Conservation (phyloP, 2,888 invertebrate species). For the Cataglyphis rosenhaueri region DNA sequence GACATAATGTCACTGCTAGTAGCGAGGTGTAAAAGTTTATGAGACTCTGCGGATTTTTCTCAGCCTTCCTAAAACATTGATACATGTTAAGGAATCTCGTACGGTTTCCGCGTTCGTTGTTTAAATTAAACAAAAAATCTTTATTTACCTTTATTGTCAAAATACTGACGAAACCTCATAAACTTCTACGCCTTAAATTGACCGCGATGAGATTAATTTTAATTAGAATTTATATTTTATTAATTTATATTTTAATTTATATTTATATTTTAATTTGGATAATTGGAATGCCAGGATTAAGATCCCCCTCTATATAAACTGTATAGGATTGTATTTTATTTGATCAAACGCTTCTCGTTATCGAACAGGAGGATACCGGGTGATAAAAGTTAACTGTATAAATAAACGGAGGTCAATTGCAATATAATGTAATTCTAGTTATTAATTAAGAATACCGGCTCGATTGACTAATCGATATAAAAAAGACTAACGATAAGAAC, state of each 20-base stretch:
- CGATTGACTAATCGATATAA: conserved; percentile 22
- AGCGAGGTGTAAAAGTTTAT: neutral
- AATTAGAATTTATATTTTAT: conserved; percentile 13
- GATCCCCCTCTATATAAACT: neutral
- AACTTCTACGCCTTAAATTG: neutral
- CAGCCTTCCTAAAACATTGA: neutral
- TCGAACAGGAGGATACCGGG: conserved; percentile 7
- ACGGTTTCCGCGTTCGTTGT: neutral
- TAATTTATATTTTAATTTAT: no score
- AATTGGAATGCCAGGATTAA: neutral
- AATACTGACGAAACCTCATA: neutral
- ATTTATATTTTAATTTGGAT: neutral
- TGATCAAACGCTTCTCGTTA: neutral
- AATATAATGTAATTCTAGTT: conserved; percentile 70
- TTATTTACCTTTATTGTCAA: neutral
- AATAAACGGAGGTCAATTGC: conserved; percentile 74
- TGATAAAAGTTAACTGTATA: conserved; percentile 57
- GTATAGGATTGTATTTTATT: neutral
- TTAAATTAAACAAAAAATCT: neutral
- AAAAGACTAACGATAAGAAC: neutral
- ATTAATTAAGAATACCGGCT: conserved; percentile 39
- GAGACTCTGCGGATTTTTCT: neutral
- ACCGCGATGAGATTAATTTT: neutral
- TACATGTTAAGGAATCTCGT: neutral
- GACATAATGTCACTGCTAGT: neutral